Evolutionary conservation across 2,888 invertebrate species (phyloP), one percentile per base, ranked within the genome.

Genomic region (Eristalinus aeneus): DNA sequence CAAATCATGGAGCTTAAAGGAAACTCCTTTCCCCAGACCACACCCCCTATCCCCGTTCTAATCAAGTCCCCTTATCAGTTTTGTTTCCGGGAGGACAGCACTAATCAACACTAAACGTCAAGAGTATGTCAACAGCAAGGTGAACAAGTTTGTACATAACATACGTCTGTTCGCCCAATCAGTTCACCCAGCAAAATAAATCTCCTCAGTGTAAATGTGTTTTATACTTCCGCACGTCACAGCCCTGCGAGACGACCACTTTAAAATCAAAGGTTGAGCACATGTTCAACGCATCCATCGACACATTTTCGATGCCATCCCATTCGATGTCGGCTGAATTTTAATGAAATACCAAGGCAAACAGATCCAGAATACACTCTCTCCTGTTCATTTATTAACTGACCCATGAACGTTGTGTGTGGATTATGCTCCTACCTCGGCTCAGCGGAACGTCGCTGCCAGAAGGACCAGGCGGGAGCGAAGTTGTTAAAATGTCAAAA

Each of bases 281-380:
- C 73, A 78, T 86, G 86, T 86, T 86, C 82, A 73, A 86, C 86
- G 82, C 86, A 86, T 86, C 86, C 46, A 86, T 86, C 86, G 86
- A 86, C 86, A 86, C 86, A 86, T 86, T 86, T 82, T 86, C 86
- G 86, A 86, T 82, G 82, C 82, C 86, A 86, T 82, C 86, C 86
- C 77, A 77, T 86, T 86, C 86, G 82, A 86, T 86, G 86, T 86
- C 86, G 77, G 78, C 86, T 86, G 86, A 86, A 86, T 86, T 86
- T 86, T 86, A 86, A 86, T 86, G 86, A 86, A 86, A 86, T 86
- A 86, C 86, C 82, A 86, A 86, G 82, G 86, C 86, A 86, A 86
- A 86, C 86, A 86, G 78, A 77, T 86, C 86, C 65, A 77, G 82
- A 65, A 78, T 77, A 77, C 77, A 82, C 86, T 82, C 74, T 82